These are phyloP conservation scores for Mythimna impura DNA, from an alignment of 2,888 invertebrate genomes.

Conservation along the genomic window DNA sequence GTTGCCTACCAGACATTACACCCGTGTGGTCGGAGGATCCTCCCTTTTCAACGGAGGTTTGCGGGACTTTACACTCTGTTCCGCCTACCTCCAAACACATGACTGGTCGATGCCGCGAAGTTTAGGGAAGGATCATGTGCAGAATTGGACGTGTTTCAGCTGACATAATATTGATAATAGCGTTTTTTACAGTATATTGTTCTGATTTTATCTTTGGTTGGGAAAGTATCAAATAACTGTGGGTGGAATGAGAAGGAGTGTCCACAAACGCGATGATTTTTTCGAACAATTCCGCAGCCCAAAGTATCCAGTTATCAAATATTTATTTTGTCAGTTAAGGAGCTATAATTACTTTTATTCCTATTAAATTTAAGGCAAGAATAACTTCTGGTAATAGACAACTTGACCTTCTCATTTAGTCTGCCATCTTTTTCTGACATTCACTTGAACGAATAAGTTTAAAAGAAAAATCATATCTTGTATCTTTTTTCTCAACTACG, in stretches of 20 bases:
- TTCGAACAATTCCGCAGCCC: too few relatives aligned
- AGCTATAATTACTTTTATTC: not conserved
- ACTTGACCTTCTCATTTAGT: slow-evolving; percentile 26
- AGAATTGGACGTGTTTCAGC: not conserved
- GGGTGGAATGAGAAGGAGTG: too few relatives aligned
- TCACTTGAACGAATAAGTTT: slow-evolving; percentile 24
- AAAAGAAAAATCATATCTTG: slow-evolving; percentile 32
- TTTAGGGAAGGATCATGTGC: not conserved
- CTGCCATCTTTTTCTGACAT: slow-evolving; percentile 25
- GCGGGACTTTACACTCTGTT: too few relatives aligned
- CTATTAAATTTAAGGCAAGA: slow-evolving; percentile 9
- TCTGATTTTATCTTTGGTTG: too few relatives aligned
- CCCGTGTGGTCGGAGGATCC: too few relatives aligned
- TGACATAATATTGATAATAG: not conserved
- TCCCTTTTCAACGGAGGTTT: too few relatives aligned
- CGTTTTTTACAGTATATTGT: not conserved
- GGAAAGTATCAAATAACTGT: too few relatives aligned
- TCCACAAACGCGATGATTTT: too few relatives aligned
- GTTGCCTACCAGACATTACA: too few relatives aligned
- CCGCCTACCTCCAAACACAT: too few relatives aligned
- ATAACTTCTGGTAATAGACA: slow-evolving; percentile 11
- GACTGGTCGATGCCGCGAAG: not conserved
- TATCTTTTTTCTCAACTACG: slow-evolving; percentile 42
- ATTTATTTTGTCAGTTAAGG: not conserved
- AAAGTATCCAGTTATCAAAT: not conserved